phyloP scores from a whole-genome alignment of 2,113 vertebrate genomes.

The Murina feae region DNA sequence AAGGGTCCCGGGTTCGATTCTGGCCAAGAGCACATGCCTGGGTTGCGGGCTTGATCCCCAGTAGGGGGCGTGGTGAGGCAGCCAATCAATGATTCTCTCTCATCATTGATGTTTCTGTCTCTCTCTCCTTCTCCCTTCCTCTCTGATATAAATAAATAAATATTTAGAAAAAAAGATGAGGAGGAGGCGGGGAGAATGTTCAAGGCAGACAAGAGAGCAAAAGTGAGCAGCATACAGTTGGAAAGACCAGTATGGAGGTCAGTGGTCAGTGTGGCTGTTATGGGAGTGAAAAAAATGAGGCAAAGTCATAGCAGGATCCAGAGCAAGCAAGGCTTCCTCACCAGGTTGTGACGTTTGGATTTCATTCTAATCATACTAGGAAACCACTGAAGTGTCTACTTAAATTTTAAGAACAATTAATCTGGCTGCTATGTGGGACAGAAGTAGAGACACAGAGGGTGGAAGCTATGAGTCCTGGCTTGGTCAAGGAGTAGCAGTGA shows the following conservation, averaged over 20 bases:
- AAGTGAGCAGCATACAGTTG: background rate
- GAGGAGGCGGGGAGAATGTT: background rate
- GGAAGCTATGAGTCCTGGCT: background rate
- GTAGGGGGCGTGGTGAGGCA: too few relatives aligned
- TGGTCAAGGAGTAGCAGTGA: too few relatives aligned
- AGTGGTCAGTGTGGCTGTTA: background rate
- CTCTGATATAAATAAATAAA: too few relatives aligned
- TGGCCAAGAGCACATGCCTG: too few relatives aligned
- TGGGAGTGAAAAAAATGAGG: background rate
- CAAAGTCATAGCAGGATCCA: too few relatives aligned
- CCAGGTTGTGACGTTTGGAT: background rate
- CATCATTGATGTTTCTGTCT: too few relatives aligned
- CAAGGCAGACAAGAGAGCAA: background rate
- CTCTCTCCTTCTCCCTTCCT: too few relatives aligned
- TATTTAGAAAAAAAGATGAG: too few relatives aligned
- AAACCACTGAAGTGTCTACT: background rate
- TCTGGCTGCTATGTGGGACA: background rate
- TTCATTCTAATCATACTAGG: background rate
- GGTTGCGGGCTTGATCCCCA: too few relatives aligned
- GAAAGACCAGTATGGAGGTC: background rate
- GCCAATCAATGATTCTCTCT: too few relatives aligned
- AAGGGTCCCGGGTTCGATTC: too few relatives aligned
- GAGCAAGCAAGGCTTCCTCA: background rate
- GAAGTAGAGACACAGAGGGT: background rate
- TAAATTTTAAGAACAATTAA: background rate